These are phyloP conservation scores for Paracentrotus lividus DNA, from an alignment of 53 echinoderm and acorn worm genomes.

Conservation along the genomic window DNA sequence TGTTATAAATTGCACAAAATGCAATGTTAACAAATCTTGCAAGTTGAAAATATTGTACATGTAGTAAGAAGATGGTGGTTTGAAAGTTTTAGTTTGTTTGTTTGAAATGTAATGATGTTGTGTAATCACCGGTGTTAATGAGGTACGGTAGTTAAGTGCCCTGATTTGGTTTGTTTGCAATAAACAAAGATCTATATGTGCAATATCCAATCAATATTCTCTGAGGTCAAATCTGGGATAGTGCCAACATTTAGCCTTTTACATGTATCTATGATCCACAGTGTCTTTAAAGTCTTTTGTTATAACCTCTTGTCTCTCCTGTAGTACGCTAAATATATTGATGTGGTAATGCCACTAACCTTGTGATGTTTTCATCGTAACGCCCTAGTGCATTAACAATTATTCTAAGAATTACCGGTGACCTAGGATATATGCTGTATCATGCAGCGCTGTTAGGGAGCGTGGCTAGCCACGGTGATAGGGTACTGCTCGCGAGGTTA, in stretches of 20 bases:
- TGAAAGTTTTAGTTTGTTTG: too few species aligned
- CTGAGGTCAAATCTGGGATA: constrained; percentile 51
- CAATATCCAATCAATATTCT: constrained; percentile 45
- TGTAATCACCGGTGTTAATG: neutral
- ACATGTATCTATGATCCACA: neutral
- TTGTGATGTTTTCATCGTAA: constrained; percentile 30
- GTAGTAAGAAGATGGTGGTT: too few species aligned
- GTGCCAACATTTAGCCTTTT: constrained; percentile 37
- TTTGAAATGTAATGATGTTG: neutral
- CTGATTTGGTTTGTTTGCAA: constrained; percentile 53
- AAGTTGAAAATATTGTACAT: neutral
- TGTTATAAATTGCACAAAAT: too few species aligned
- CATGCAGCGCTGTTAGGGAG: neutral
- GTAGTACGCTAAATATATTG: constrained; percentile 11
- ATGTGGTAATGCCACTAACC: constrained; percentile 32
- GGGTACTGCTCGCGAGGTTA: constrained; percentile 24
- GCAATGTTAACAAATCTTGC: neutral
- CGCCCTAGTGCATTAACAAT: constrained; percentile 25
- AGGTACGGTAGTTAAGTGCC: constrained; percentile 39
- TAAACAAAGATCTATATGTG: constrained; percentile 34
- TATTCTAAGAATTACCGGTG: constrained; percentile 42
- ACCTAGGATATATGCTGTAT: neutral
- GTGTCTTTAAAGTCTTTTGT: neutral
- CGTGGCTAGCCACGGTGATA: neutral
- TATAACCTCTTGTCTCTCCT: constrained; percentile 1